Conservation (phyloP, 37 sponge, comb jelly and placozoan genomes). For the Hormiphora californensis region DNA sequence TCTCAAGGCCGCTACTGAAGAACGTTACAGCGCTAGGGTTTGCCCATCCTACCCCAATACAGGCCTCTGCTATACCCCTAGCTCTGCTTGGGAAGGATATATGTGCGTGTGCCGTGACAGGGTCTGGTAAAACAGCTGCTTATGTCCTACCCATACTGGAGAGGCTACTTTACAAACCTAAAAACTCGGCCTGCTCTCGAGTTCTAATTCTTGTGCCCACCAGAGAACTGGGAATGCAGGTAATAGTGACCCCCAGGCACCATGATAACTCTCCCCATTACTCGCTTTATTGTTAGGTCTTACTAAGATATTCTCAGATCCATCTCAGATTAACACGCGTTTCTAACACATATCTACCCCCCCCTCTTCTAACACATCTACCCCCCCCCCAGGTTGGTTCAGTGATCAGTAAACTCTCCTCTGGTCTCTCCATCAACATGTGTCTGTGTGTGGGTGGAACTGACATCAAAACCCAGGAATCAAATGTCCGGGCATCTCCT, state of each 20-base stretch:
- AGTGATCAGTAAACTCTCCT: conserved; percentile 14
- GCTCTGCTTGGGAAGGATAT: conserved; percentile 98
- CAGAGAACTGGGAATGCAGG: conserved; percentile 95
- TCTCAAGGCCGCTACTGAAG: conserved; percentile 87
- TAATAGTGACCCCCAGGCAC: too few species aligned
- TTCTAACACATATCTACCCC: not conserved
- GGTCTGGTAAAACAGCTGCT: conserved; percentile 99
- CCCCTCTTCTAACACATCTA: too few species aligned
- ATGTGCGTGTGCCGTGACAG: conserved; percentile 98
- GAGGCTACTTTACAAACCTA: conserved; percentile 80
- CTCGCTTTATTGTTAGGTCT: too few species aligned
- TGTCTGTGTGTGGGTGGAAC: conserved; percentile 76
- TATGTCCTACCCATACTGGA: conserved; percentile 93
- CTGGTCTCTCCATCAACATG: not conserved
- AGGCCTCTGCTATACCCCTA: conserved; percentile 85
- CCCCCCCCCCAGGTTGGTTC: not conserved
- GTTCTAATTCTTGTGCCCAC: conserved; percentile 92
- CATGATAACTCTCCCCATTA: too few species aligned
- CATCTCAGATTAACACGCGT: not conserved
- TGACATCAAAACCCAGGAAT: conserved; percentile 83
- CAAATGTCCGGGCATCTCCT: conserved; percentile 73
- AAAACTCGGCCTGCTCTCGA: conserved; percentile 58
- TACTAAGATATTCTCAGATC: too few species aligned
- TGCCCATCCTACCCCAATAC: conserved; percentile 87
- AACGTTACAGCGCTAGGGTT: conserved; percentile 80